A percentile compares a stretch with the other conserved stretches of the same genome.
These are phyloP conservation scores for Stichopus chloronotus DNA, from an alignment of 35 echinoderm and acorn worm genomes.

Conservation along the genomic window DNA sequence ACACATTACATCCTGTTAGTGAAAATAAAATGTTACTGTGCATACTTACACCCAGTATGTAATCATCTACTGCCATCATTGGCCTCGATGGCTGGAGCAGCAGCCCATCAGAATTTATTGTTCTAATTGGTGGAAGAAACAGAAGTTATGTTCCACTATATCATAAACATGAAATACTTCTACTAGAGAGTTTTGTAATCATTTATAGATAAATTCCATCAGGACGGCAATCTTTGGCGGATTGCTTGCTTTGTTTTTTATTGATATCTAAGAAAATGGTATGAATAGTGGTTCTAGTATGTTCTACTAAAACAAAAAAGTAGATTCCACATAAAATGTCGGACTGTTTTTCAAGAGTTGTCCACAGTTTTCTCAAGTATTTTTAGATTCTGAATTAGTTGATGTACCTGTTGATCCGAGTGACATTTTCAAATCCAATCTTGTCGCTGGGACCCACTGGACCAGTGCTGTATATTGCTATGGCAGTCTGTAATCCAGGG, in stretches of 20 bases:
- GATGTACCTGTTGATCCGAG: slow-evolving; percentile 30
- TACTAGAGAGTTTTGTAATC: too few relatives aligned
- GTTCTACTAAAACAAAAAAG: too few relatives aligned
- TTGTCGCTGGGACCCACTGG: slow-evolving; percentile 49
- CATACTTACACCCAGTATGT: slow-evolving; percentile 9
- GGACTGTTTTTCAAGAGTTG: too few relatives aligned
- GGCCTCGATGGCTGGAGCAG: slow-evolving; percentile 45
- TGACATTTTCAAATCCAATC: slow-evolving; percentile 53
- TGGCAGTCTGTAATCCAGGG: not conserved
- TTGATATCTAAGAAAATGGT: too few relatives aligned
- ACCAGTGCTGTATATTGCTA: slow-evolving; percentile 35
- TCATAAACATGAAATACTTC: not conserved
- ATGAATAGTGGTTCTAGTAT: too few relatives aligned
- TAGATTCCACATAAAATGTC: too few relatives aligned
- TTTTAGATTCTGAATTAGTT: too few relatives aligned
- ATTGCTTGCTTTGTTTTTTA: too few relatives aligned
- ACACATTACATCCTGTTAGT: too few relatives aligned
- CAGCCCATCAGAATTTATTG: slow-evolving; percentile 23
- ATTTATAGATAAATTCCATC: too few relatives aligned
- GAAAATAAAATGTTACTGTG: not conserved
- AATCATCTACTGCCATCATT: slow-evolving; percentile 38
- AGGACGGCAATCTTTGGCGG: too few relatives aligned
- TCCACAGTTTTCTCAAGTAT: too few relatives aligned
- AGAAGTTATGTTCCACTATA: not conserved
- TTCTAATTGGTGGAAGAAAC: not conserved